These are phyloP conservation scores for Hermatobates lingyangjiaoensis DNA, from an alignment of 1,140 invertebrate genomes.

Conservation along the genomic window DNA sequence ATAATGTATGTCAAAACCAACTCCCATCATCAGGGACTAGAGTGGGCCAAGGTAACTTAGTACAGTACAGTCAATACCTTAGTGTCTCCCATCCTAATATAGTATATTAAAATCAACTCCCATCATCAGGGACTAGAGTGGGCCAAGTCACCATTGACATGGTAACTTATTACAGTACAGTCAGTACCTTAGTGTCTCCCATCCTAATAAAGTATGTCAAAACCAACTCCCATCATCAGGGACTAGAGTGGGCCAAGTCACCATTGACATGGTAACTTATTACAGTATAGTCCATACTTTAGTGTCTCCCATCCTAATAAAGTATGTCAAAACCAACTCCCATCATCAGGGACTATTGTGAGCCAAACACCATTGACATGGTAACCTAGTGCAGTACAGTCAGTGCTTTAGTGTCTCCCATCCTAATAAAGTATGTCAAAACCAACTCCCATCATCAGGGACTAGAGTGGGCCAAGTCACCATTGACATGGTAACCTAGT, in stretches of 20 bases:
- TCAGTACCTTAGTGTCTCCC: neutral
- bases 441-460: conserved; percentile 10
- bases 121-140: neutral
- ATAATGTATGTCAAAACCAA: neutral
- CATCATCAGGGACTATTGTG: neutral
- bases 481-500: conserved; percentile 66
- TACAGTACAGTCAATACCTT: neutral
- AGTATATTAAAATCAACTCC: neutral
- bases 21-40: conserved; percentile 32
- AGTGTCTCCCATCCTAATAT: neutral
- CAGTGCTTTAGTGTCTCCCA: neutral
- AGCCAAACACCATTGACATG: neutral
- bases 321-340: neutral
- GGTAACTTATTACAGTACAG: neutral
- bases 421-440: neutral
- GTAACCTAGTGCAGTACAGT: neutral
- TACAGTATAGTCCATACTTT: neutral
- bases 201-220: neutral
- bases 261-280: conserved; percentile 72
- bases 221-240: conserved; percentile 9
- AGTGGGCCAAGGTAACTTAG: conserved; percentile 67
- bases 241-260: conserved; percentile 84
- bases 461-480: conserved; percentile 88
- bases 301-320: neutral
- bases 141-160: neutral